Evolutionary conservation across 2,113 vertebrate genomes (phyloP).

Genomic region (Triplophysa dalaica): DNA sequence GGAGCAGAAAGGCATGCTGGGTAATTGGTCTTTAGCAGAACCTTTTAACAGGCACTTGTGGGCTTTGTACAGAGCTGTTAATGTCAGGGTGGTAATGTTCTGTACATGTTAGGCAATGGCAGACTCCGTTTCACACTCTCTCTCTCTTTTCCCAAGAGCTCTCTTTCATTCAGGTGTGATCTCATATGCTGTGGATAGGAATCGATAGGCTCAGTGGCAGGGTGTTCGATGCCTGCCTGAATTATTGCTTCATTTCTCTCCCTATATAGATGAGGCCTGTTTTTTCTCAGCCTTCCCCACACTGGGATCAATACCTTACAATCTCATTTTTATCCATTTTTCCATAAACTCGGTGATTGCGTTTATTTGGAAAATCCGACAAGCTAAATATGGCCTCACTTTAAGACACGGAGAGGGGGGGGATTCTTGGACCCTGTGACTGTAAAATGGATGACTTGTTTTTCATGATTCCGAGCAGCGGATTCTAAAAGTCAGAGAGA

Average conservation of each 20-base stretch:
- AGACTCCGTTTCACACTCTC: constrained; percentile 13
- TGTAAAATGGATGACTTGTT: constrained; percentile 76
- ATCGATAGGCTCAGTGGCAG: constrained; percentile 91
- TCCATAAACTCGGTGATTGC: constrained; percentile 99
- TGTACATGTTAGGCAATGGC: constrained; percentile 43
- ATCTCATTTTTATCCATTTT: constrained; percentile 95
- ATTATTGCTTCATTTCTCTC: constrained; percentile 99
- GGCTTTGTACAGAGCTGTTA: constrained; percentile 85
- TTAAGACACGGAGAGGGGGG: constrained; percentile 73
- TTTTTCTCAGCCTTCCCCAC: constrained; percentile 78
- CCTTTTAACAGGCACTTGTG: constrained; percentile 81
- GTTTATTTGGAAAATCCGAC: constrained; percentile 99
- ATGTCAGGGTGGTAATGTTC: constrained; percentile 83
- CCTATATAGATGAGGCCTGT: constrained; percentile 95
- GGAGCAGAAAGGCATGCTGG: constrained; percentile 59
- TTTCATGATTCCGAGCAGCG: constrained; percentile 60
- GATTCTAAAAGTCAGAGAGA: constrained; percentile 50
- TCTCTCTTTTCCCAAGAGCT: constrained; percentile 59
- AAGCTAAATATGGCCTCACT: constrained; percentile 92
- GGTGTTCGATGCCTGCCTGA: constrained; percentile 90
- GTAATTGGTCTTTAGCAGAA: constrained; percentile 77
- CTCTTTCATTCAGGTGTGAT: constrained; percentile 74
- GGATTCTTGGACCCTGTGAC: constrained; percentile 73
- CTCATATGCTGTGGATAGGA: constrained; percentile 77
- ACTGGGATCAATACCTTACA: constrained; percentile 90